Evolutionary conservation across 2,797 vertebrate genomes (phyloP), one percentile per base, ranked within the genome.

Genomic region (Sphaeramia orbicularis): DNA sequence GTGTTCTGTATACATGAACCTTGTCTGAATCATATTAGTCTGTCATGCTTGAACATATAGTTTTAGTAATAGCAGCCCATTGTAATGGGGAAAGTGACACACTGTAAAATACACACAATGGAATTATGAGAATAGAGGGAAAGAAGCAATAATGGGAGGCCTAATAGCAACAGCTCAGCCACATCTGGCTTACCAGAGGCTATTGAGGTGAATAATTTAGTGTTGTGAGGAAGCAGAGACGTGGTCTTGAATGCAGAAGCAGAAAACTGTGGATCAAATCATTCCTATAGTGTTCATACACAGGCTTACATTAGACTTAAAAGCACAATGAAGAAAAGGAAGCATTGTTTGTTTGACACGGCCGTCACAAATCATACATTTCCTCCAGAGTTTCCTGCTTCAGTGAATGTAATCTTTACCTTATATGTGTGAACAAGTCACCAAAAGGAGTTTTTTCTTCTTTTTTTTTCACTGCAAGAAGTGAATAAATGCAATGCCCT

Each of bases 141-240:
- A 36, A 57, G 70, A 15, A 38, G 69, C 76, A 58, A 69, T 83
- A 76, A 76, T 47, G 36, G 71, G 49, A 62, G 38, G 65, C 40
- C 63, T 81, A 81, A 83, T 70, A 65, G 81, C 74, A 68, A 21
- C 58, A 58, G 74, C 69, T 65, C 54, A 24, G 65, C 72, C 79
- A 86, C 86, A 76, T 84, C 77, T 83, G 82, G 83, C 74, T 61
- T 32, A 75, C 71, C 37, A 37, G 36, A 9, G 74, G 78, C 80
- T 58, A 53, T 48, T 2, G 43, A 73, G 76, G 81, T 87, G 81
- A 87, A 88, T 90, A 67, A 90, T 88, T 90, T 64, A 88, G 74
- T 65, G 81, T 14, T 71, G 79, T 71, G 76, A 76, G 77, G 81
- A 43, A 84, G 82, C 69, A 49, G 65, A 84, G 67, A 67, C 50